A percentile compares a stretch with the other conserved stretches of the same genome.
These are phyloP conservation scores for Falco berigora DNA, from an alignment of 2,797 vertebrate genomes.

Conservation along the genomic window DNA sequence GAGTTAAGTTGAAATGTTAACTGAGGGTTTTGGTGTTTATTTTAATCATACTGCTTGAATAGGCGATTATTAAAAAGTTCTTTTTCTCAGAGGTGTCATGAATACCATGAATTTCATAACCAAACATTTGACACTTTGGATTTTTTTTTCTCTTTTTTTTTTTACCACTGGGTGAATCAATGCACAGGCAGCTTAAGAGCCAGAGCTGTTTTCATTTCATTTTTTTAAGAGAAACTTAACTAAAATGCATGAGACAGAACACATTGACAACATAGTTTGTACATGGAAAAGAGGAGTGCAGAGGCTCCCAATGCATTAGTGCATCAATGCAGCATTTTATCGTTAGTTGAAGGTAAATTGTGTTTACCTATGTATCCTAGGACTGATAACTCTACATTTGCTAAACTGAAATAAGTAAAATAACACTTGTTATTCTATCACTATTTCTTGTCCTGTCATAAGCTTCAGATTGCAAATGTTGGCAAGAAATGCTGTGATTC, in stretches of 20 bases:
- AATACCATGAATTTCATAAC: neutral
- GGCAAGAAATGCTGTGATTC: neutral
- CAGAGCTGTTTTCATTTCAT: neutral
- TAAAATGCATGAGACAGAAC: neutral
- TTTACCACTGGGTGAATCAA: neutral
- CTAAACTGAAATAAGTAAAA: neutral
- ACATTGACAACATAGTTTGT: neutral
- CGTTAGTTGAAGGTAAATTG: neutral
- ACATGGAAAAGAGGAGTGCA: neutral
- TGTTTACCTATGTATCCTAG: neutral
- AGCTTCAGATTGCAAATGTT: neutral
- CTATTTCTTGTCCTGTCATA: neutral
- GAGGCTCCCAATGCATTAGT: neutral
- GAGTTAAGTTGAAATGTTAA: conserved; percentile 13
- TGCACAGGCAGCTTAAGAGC: neutral
- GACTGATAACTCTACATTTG: neutral
- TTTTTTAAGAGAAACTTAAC: neutral
- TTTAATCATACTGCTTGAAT: neutral
- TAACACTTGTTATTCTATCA: neutral
- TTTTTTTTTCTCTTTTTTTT: neutral
- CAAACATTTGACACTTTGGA: neutral
- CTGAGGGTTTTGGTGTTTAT: neutral
- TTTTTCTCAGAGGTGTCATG: neutral
- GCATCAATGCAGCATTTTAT: neutral
- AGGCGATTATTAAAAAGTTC: neutral